Evolutionary conservation across 2,888 invertebrate species (phyloP), one percentile per base, ranked within the genome.

Genomic region (Dicroscelio sp.): DNA sequence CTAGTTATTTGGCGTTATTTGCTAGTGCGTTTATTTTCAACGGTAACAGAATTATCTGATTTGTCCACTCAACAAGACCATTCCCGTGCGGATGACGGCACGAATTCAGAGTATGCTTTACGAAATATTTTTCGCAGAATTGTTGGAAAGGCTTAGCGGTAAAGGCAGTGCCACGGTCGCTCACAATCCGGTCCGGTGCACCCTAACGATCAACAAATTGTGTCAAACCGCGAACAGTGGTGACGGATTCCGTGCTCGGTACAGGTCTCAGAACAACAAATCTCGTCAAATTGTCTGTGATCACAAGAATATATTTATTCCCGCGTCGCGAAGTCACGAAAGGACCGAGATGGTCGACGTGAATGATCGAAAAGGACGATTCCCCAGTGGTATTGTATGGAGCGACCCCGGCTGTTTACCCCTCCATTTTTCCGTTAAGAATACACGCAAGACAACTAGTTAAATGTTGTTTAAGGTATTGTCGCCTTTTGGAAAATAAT

Each of bases 191-290:
- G 5, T 58, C 25, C 0, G 91, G 91, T 4, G 86, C 90, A 35
- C 93, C 91, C 23, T 76, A 88, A 48, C 30, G 10, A 60, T 60
- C 60, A 12, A 60, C n/a, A 27, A 60, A 60, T 27, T 8, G 27
- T 27, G 25, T 12, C 25, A 60, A 8, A 17, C 48, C 73, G 6
- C 30, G 58, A 0, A 93, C 63, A 3, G 79, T 79, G 0, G 52
- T 14, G 2, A 27, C 38, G 0, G 80, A 35, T 14, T 83, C 84
- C 0, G 90, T 90, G 55, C 65, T 86, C 25, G 58, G 82, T 2
- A 90, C 92, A n/a, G 93, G 80, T 35, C 86, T 58, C 31, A 73
- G 20, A 2, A 73, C 73, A 3, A 73, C 25, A 30, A 73, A 73
- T 52, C 23, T 73, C n/a, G 73, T 73, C 31, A 73, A 52, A 73